These are phyloP conservation scores for Cremastinae sp. DNA, from an alignment of 2,888 invertebrate genomes.

Conservation along the genomic window DNA sequence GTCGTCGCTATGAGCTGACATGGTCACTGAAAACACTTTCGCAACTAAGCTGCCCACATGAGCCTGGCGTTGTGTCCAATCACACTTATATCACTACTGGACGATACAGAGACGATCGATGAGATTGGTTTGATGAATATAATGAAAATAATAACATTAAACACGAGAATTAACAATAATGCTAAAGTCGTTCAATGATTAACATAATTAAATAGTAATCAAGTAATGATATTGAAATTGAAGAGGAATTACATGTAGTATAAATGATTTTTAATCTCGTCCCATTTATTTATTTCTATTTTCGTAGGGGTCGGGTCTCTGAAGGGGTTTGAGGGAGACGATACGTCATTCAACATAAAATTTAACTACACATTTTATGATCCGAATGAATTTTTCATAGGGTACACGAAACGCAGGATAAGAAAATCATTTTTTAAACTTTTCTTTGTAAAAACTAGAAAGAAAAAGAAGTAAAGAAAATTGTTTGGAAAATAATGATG, in stretches of 20 bases:
- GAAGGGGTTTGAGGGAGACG: conserved; percentile 66
- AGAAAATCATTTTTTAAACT: conserved; percentile 7
- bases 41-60: conserved; percentile 78
- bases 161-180: no score
- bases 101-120: conserved; percentile 33
- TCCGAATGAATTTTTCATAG: conserved; percentile 51
- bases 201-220: no score
- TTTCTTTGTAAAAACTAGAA: conserved; percentile 21
- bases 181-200: no score
- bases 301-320: conserved; percentile 79
- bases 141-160: conserved; percentile 26
- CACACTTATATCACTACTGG: background rate
- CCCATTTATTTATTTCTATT: conserved; percentile 70
- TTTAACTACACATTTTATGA: conserved; percentile 77
- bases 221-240: conserved; percentile 3
- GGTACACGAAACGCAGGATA: conserved; percentile 16
- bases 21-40: conserved; percentile 76
- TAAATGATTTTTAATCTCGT: conserved; percentile 71
- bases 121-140: conserved; percentile 9
- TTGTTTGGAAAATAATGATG: conserved; percentile 23
- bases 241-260: conserved; percentile 17
- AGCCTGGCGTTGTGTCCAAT: conserved; percentile 68
- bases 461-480: conserved; percentile 7
- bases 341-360: conserved; percentile 77
- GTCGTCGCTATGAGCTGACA: conserved; percentile 69